These are phyloP conservation scores for Mesembrinibis cayennensis DNA, from an alignment of 2,113 vertebrate species.

Conservation along the genomic window DNA sequence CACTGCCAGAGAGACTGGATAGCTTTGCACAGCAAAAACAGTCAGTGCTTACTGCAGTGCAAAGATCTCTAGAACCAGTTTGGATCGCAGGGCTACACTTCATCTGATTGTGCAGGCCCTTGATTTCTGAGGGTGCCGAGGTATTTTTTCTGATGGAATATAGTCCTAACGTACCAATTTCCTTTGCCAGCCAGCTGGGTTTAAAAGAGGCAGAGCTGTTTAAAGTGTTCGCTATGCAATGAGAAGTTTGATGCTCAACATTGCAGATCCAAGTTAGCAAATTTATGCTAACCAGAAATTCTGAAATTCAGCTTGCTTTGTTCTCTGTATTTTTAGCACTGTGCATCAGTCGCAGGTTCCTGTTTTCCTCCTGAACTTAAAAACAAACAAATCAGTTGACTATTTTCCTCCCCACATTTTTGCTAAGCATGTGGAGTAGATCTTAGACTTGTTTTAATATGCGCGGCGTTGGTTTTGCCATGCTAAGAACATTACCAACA, in stretches of 20 bases:
- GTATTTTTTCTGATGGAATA: neutral
- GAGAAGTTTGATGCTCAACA: neutral
- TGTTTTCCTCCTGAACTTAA: neutral
- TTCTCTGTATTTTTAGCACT: neutral
- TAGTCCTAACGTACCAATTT: neutral
- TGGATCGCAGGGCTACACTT: neutral
- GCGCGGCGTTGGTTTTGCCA: accelerated
- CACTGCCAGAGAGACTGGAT: too few species aligned
- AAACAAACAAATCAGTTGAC: neutral
- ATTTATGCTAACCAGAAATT: neutral
- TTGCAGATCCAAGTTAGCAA: neutral
- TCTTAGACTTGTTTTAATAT: neutral
- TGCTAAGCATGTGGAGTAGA: neutral
- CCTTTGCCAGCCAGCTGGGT: neutral
- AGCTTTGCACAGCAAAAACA: neutral
- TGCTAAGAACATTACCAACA: neutral
- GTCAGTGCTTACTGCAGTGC: neutral
- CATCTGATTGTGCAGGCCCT: neutral
- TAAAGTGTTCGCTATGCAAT: neutral
- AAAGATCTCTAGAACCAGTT: neutral
- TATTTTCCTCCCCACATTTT: neutral
- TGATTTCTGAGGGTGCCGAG: neutral
- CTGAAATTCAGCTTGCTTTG: neutral
- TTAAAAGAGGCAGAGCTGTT: neutral
- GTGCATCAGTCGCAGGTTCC: accelerated